These are phyloP conservation scores for Procapra przewalskii DNA, from an alignment of 2,113 vertebrate species.

Conservation along the genomic window DNA sequence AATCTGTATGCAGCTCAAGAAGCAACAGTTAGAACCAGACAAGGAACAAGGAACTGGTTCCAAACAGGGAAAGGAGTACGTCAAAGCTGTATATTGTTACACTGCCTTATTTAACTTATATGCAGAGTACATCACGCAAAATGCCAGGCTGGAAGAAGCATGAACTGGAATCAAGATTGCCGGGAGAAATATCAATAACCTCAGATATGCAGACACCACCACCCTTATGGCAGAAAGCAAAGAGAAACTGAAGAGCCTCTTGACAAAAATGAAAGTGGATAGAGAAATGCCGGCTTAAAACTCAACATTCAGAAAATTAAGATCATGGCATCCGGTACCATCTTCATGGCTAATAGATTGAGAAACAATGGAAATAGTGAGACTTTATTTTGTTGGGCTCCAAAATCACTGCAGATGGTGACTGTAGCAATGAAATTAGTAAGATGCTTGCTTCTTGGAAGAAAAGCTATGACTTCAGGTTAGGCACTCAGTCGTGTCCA, in stretches of 20 bases:
- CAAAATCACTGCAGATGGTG: background rate
- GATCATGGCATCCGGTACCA: background rate
- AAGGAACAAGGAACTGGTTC: no score
- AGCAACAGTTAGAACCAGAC: no score
- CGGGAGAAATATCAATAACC: no score
- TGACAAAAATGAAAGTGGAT: background rate
- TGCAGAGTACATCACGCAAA: no score
- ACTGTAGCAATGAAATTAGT: background rate
- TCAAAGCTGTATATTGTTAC: no score
- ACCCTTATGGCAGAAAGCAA: no score
- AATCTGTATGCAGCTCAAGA: no score
- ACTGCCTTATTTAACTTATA: no score
- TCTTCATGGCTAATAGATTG: background rate
- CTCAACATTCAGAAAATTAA: background rate
- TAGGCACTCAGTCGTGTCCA: background rate
- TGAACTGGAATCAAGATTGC: no score
- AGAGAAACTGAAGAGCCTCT: background rate
- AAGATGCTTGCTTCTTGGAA: background rate
- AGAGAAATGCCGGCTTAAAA: background rate
- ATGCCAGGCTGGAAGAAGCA: no score
- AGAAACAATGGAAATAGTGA: background rate
- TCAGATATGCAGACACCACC: no score
- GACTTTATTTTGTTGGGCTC: background rate
- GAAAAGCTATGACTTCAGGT: background rate
- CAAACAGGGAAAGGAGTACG: no score